Base-by-base conservation (phyloP, 2,888 invertebrate genomes). In the Palloptera scutellata region DNA sequence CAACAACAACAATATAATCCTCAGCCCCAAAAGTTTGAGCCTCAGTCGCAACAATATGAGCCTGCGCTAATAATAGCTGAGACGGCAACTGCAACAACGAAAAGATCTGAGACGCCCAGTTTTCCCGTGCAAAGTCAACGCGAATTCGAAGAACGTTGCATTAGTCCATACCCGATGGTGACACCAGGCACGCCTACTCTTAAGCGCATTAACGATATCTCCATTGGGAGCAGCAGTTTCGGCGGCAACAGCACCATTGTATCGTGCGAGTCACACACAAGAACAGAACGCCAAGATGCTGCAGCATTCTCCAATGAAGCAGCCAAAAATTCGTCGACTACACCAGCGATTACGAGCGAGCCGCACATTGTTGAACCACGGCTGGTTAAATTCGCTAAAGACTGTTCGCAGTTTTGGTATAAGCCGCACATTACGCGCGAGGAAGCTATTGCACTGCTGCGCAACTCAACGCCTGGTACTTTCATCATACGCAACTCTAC, bases 331-430 rank as follows among this genome's bases (percentile, higher is more conserved):
- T 42, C 17, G 59, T 13, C 19, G 19, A n/a, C 13, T 45, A 1
- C n/a, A 11, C 10, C 10, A 10, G 10, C 42, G 55, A 6, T 15
- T 48, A 30, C 13, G 1, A 61, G 4, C 20, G 40, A 19, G 0
- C 90, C 91, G 13, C 91, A 92, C 66, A 95, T 95, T 85, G 95
- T 96, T 68, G 93, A 94, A 59, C 92, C 93, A 9, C 94, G 92
- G 75, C 91, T 95, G 79, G 95, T 95, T 54, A 77, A 78, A 59
- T 79, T 97, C 86, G 97, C 97, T 5, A 89, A 94, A 68, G 98
- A 98, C 86, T 97, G 96, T 72, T 95, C 91, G 74, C 93, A 94
- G 83, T 97, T 91, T 86, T 98, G 98, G 98, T 98, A 98, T 88
- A 98, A 98, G 83, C 95, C 98, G 13, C 91, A 91, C 81, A 96